phyloP scores from a whole-genome alignment of 2,797 vertebrate species.

The Platalea minor region DNA sequence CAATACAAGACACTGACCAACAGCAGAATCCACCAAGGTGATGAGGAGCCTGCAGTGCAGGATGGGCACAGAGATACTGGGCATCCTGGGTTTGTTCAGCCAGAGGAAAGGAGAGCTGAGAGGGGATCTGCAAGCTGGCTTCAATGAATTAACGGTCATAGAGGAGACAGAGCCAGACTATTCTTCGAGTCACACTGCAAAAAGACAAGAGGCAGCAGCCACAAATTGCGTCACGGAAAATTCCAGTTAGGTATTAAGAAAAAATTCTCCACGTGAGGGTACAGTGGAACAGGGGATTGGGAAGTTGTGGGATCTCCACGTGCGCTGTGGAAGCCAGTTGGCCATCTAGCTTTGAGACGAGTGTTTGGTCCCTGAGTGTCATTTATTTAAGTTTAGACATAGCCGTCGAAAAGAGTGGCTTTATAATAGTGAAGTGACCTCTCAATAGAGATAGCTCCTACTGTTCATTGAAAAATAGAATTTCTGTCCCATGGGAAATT shows the following conservation, averaged over 20 bases:
- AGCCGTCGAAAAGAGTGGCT: not conserved
- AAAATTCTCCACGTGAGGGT: not conserved
- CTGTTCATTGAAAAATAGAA: slow-evolving; percentile 13
- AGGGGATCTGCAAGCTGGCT: not conserved
- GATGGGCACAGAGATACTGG: not conserved
- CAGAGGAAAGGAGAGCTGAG: not conserved
- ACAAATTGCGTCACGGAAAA: not conserved
- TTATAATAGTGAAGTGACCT: not conserved
- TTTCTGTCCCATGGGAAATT: slow-evolving; percentile 35
- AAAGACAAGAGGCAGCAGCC: not conserved
- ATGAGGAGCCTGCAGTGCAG: not conserved
- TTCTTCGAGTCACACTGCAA: not conserved
- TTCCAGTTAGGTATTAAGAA: not conserved
- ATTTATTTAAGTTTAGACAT: not conserved
- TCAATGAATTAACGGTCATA: not conserved
- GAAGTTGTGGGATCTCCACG: not conserved
- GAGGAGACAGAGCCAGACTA: not conserved
- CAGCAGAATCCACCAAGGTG: not conserved
- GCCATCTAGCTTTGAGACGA: not conserved
- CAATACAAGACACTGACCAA: not conserved
- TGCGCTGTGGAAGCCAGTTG: not conserved
- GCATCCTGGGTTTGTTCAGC: not conserved
- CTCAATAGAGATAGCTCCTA: not conserved
- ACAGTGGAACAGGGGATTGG: not conserved
- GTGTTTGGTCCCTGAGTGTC: not conserved